A percentile compares a stretch with the other conserved stretches of the same genome.
Conservation (phyloP, 2,797 vertebrate genomes). For the Spea hammondii region DNA sequence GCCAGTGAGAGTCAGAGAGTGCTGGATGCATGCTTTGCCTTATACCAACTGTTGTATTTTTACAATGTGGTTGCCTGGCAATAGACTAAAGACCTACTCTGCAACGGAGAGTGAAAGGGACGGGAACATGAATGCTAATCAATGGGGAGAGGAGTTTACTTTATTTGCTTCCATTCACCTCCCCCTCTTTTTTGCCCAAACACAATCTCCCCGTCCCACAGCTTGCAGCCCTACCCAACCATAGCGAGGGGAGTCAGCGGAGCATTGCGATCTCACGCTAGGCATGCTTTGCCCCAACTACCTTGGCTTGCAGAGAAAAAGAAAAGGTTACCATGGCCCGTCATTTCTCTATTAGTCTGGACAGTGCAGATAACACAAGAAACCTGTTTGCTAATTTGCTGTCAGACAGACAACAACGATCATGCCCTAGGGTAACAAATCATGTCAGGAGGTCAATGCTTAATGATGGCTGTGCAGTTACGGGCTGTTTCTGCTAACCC, state of each 20-base stretch:
- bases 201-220: slow-evolving; percentile 2
- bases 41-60: slow-evolving; percentile 45
- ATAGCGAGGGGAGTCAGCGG: background rate
- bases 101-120: slow-evolving; percentile 31
- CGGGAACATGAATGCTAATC: slow-evolving; percentile 40
- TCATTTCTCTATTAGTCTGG: background rate
- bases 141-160: slow-evolving; percentile 47
- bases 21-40: slow-evolving; percentile 46
- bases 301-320: background rate
- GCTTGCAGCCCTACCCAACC: slow-evolving; percentile 13
- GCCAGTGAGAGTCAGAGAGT: slow-evolving; percentile 31
- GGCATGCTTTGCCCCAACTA: slow-evolving; percentile 1
- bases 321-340: background rate
- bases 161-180: slow-evolving; percentile 31
- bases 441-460: background rate
- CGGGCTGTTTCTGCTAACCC: background rate
- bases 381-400: background rate
- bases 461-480: background rate
- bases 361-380: background rate
- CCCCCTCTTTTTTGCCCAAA: background rate
- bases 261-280: background rate
- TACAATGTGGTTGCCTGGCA: slow-evolving; percentile 52
- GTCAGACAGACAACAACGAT: slow-evolving; percentile 20
- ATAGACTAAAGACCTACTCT: slow-evolving; percentile 44
- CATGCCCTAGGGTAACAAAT: slow-evolving; percentile 3